These are phyloP conservation scores for Amblyraja radiata DNA, from an alignment of 2,797 vertebrate genomes.

Conservation along the genomic window DNA sequence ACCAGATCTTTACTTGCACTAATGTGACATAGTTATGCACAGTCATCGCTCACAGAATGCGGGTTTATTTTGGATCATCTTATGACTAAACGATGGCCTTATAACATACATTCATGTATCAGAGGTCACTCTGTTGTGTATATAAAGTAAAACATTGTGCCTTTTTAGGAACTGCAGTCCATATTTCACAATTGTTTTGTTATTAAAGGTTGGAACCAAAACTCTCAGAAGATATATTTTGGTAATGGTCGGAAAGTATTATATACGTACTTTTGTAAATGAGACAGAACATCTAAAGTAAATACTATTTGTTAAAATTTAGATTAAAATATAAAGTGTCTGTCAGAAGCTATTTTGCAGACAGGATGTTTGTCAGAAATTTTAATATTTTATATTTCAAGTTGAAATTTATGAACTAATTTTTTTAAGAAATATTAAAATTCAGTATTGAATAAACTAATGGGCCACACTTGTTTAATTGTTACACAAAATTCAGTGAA, in stretches of 20 bases:
- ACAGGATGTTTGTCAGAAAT: background rate
- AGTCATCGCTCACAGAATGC: background rate
- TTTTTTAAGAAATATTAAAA: constrained; percentile 28
- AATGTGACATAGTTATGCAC: background rate
- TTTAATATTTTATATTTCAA: constrained; percentile 34
- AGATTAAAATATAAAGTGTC: background rate
- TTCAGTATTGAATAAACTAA: background rate
- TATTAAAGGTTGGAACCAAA: constrained; percentile 30
- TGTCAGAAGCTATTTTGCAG: background rate
- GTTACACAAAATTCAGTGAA: background rate
- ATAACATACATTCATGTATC: background rate
- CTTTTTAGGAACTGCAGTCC: constrained; percentile 4
- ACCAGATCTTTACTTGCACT: constrained; percentile 31
- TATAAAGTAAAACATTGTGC: constrained; percentile 27
- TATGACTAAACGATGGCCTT: constrained; percentile 27
- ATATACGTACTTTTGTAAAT: constrained; percentile 31
- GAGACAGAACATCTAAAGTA: background rate
- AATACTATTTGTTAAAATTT: constrained; percentile 24
- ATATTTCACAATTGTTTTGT: constrained; percentile 29
- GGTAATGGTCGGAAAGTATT: constrained; percentile 7
- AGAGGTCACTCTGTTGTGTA: constrained; percentile 2
- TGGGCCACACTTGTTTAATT: background rate
- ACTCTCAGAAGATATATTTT: constrained; percentile 20
- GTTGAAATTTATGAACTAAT: constrained; percentile 29
- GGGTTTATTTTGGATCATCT: constrained; percentile 17